These are phyloP conservation scores for Julus scanicus DNA, from an alignment of 2,888 invertebrate species.

Conservation along the genomic window DNA sequence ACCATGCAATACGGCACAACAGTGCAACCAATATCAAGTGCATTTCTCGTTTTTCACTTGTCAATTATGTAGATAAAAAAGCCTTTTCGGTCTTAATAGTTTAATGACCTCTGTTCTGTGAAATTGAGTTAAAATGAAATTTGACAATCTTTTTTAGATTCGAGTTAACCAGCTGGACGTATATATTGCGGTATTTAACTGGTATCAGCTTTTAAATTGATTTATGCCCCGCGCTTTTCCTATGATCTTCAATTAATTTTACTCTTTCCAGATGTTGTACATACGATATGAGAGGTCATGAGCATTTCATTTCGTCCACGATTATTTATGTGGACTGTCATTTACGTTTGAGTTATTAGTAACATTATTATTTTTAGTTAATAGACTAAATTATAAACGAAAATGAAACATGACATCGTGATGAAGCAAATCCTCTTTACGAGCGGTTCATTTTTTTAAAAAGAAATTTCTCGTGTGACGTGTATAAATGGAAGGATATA, in stretches of 20 bases:
- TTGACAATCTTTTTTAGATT: conserved; percentile 14
- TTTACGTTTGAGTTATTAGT: conserved; percentile 10
- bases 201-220: conserved; percentile 27
- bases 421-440: background rate
- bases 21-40: background rate
- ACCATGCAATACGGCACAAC: background rate
- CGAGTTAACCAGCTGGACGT: conserved; percentile 5
- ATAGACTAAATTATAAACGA: background rate
- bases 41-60: background rate
- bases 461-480: background rate
- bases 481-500: background rate
- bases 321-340: conserved; percentile 37
- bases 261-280: conserved; percentile 36
- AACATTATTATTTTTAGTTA: conserved; percentile 36
- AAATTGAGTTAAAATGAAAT: conserved; percentile 15
- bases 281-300: conserved; percentile 5
- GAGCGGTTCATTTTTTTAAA: background rate
- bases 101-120: conserved; percentile 12
- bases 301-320: conserved; percentile 15
- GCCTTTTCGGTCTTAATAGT: background rate
- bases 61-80: background rate
- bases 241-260: conserved; percentile 42
- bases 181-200: background rate
- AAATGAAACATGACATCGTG: background rate
- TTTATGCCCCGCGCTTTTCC: conserved; percentile 4